These are phyloP conservation scores for Diphyllodes magnificus DNA, from an alignment of 2,113 vertebrate genomes.

Conservation along the genomic window DNA sequence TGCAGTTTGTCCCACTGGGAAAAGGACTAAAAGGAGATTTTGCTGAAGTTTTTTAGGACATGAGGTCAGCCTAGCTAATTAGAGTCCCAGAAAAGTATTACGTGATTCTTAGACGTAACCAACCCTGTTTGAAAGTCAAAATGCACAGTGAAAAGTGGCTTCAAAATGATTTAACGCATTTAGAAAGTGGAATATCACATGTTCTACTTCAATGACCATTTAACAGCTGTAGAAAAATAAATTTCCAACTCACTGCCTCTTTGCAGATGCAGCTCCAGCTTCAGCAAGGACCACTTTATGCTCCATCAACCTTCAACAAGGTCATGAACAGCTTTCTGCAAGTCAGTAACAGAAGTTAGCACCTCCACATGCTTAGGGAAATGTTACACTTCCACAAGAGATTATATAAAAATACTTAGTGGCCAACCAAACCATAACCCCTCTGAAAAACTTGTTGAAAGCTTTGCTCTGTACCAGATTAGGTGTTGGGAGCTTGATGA, in stretches of 20 bases:
- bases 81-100: not conserved
- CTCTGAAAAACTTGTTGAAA: slow-evolving; percentile 10
- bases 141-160: not conserved
- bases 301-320: not conserved
- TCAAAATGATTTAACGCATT: not conserved
- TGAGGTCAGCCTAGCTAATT: not conserved
- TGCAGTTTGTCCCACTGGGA: not conserved
- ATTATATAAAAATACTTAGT: not conserved
- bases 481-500: not conserved
- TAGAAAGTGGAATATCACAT: not conserved
- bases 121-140: not conserved
- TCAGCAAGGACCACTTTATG: not conserved
- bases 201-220: not conserved
- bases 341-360: not conserved
- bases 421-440: not conserved
- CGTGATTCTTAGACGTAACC: not conserved
- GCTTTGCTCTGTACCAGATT: not conserved
- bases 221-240: not conserved
- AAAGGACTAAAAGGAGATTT: not conserved
- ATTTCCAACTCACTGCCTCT: not conserved
- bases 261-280: not conserved
- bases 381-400: not conserved
- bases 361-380: not conserved
- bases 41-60: not conserved
- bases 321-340: not conserved